Conservation (phyloP, 2,797 vertebrate genomes). For the Gambelia wislizenii region DNA sequence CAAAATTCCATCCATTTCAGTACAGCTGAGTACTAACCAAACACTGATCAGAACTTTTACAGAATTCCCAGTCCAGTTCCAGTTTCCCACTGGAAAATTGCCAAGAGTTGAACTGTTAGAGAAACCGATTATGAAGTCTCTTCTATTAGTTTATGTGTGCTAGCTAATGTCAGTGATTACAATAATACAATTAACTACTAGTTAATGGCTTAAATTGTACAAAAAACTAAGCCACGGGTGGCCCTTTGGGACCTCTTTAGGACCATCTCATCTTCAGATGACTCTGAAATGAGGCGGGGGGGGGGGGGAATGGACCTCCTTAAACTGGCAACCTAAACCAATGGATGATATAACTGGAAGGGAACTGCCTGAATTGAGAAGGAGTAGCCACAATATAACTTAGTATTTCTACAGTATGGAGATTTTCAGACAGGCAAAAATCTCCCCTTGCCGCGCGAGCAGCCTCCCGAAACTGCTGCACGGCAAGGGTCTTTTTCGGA, state of each 20-base stretch:
- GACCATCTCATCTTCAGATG: neutral
- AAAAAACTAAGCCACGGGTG: neutral
- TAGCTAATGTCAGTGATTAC: neutral
- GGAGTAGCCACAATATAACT: neutral
- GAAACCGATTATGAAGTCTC: too few species aligned
- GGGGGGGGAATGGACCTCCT: neutral
- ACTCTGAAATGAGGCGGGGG: neutral
- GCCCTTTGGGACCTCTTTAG: neutral
- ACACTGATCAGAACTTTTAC: neutral
- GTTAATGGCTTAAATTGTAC: neutral
- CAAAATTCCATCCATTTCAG: neutral
- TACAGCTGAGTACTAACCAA: constrained; percentile 12
- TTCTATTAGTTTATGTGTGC: neutral
- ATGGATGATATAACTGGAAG: neutral
- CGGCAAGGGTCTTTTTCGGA: too few species aligned
- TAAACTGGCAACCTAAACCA: neutral
- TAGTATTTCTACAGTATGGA: too few species aligned
- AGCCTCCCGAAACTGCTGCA: too few species aligned
- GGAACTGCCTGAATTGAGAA: constrained; percentile 36
- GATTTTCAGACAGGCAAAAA: too few species aligned
- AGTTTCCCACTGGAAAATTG: neutral
- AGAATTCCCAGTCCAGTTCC: neutral
- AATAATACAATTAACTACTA: neutral
- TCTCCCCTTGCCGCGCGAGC: too few species aligned
- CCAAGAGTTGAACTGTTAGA: too few species aligned